Percentiles rank a stretch among this genome's conserved stretches.
phyloP scores from a whole-genome alignment of 2,888 invertebrate species.

The Andrena bicolor region DNA sequence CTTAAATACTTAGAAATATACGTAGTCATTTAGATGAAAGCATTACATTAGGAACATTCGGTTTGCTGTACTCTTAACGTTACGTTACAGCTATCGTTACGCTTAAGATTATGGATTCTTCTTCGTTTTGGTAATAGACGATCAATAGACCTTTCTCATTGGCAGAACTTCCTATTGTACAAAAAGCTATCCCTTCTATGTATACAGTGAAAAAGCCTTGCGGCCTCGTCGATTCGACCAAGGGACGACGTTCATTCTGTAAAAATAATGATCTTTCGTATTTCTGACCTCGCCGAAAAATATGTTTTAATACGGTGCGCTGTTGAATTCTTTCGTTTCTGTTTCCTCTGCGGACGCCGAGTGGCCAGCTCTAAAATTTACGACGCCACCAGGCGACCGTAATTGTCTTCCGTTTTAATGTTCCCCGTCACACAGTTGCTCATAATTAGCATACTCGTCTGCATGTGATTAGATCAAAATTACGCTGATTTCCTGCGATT shows the following conservation, averaged over 20 bases:
- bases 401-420: slow-evolving; percentile 40
- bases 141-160: slow-evolving; percentile 44
- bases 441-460: slow-evolving; percentile 32
- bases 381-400: slow-evolving; percentile 1
- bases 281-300: slow-evolving; percentile 40
- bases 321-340: not conserved
- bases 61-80: slow-evolving; percentile 68
- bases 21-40: slow-evolving; percentile 74
- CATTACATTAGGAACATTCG: slow-evolving; percentile 78
- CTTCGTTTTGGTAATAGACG: slow-evolving; percentile 37
- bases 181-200: slow-evolving; percentile 60
- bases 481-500: slow-evolving; percentile 32
- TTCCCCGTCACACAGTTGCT: slow-evolving; percentile 19
- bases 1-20: slow-evolving; percentile 69
- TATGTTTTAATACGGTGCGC: slow-evolving; percentile 33
- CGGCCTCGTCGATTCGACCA: not conserved
- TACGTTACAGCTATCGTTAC: slow-evolving; percentile 63
- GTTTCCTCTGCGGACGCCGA: not conserved
- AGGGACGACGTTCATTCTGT: slow-evolving; percentile 18
- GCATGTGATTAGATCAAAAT: slow-evolving; percentile 44
- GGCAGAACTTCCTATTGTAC: slow-evolving; percentile 45
- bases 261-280: slow-evolving; percentile 54
- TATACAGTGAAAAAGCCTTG: slow-evolving; percentile 32
- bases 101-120: slow-evolving; percentile 61
- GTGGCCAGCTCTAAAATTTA: slow-evolving; percentile 18